These are phyloP conservation scores for Noctua janthe DNA, from an alignment of 2,888 invertebrate species.

Conservation along the genomic window DNA sequence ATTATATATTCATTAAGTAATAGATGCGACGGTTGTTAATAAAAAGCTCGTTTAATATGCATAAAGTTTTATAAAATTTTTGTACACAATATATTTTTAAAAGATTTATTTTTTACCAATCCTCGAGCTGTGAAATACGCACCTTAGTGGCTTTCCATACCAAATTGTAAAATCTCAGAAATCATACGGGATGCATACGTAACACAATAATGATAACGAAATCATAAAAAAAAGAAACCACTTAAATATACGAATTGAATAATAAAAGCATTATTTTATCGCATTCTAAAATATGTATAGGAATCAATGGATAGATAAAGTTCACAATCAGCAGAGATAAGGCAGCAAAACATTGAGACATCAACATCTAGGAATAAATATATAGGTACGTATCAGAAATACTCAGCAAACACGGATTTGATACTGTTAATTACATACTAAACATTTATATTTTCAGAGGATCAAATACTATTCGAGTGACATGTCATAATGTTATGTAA, in stretches of 20 bases:
- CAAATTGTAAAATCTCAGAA: constrained; percentile 16
- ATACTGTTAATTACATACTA: constrained; percentile 28
- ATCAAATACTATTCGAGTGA: constrained; percentile 44
- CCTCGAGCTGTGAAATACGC: constrained; percentile 45
- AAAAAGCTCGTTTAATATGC: constrained; percentile 78
- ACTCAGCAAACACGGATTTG: constrained; percentile 37
- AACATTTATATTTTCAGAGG: constrained; percentile 44
- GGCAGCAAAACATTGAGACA: constrained; percentile 51
- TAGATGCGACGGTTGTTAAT: constrained; percentile 74
- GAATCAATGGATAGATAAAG: constrained; percentile 4
- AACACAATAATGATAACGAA: not conserved
- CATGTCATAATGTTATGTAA: constrained; percentile 25
- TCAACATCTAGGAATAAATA: constrained; percentile 22
- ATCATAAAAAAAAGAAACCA: not conserved
- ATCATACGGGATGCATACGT: constrained; percentile 12
- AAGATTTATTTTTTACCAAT: constrained; percentile 42
- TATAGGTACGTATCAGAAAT: constrained; percentile 6
- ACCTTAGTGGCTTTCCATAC: constrained; percentile 12
- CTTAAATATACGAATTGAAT: not conserved
- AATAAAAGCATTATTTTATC: constrained; percentile 14
- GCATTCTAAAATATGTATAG: constrained; percentile 15
- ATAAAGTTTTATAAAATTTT: constrained; percentile 62
- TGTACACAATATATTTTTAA: constrained; percentile 63
- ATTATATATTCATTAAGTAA: constrained; percentile 70
- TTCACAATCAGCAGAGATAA: constrained; percentile 39